Percentiles rank a stretch among this genome's conserved stretches.
These are phyloP conservation scores for Urosaurus nigricauda DNA, from an alignment of 2,797 vertebrate species.

Conservation along the genomic window DNA sequence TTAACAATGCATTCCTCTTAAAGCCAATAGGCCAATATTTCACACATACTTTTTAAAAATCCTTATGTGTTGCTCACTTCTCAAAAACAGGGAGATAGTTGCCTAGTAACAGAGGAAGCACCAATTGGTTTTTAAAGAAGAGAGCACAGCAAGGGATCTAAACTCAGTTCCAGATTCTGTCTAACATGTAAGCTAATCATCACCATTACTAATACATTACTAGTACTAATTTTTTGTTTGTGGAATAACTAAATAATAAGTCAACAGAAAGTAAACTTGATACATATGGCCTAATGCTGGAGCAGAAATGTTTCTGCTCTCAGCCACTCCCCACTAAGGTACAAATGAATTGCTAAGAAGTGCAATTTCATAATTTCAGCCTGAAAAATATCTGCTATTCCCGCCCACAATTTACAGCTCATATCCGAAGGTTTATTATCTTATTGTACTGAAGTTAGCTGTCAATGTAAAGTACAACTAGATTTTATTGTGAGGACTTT, in stretches of 20 bases:
- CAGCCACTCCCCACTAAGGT: background rate
- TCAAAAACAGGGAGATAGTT: background rate
- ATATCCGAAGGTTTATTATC: background rate
- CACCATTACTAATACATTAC: too few relatives aligned
- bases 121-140: background rate
- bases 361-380: background rate
- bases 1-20: background rate
- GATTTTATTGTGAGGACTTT: background rate
- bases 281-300: background rate
- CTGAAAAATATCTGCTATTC: background rate
- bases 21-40: background rate
- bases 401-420: background rate
- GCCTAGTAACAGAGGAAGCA: background rate
- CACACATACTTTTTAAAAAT: background rate
- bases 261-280: background rate
- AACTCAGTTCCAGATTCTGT: background rate
- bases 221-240: background rate
- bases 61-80: background rate
- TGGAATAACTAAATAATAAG: too few relatives aligned
- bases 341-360: background rate
- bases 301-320: background rate
- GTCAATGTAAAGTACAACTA: conserved; percentile 1
- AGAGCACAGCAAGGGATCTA: background rate
- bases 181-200: background rate
- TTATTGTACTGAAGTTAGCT: background rate